Conservation (phyloP, 2,888 invertebrate genomes). For the Thyatira batis region DNA sequence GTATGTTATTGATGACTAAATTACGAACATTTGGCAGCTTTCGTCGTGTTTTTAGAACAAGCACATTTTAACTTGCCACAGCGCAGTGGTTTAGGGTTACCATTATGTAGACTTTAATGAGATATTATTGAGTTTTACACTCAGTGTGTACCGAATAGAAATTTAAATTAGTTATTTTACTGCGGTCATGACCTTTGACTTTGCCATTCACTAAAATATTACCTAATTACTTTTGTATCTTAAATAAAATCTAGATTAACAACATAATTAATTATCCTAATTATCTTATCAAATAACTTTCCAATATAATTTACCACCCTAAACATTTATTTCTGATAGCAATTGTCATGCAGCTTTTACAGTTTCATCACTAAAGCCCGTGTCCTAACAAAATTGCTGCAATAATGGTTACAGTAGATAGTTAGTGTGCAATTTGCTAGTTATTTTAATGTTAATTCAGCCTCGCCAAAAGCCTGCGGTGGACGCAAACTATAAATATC, state of each 20-base stretch:
- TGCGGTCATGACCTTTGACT: not conserved
- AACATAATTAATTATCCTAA: too few species aligned
- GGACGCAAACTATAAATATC: conserved; percentile 33
- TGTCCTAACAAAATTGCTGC: not conserved
- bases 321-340: too few species aligned
- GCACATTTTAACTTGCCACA: conserved; percentile 55
- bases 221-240: too few species aligned
- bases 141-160: not conserved
- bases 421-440: conserved; percentile 47
- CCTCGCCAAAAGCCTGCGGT: conserved; percentile 23
- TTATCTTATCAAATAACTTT: too few species aligned
- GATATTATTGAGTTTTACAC: not conserved
- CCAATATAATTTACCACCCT: too few species aligned
- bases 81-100: conserved; percentile 26
- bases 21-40: conserved; percentile 60
- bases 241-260: too few species aligned
- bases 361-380: not conserved
- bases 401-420: conserved; percentile 28
- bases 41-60: conserved; percentile 62
- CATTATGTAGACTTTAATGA: not conserved
- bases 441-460: conserved; percentile 55
- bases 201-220: too few species aligned
- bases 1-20: conserved; percentile 35
- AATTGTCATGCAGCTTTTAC: too few species aligned
- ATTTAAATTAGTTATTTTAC: not conserved